Percentiles rank a stretch among this genome's conserved stretches.
These are phyloP conservation scores for Halotydeus destructor DNA, from an alignment of 1,140 invertebrate species.

Conservation along the genomic window DNA sequence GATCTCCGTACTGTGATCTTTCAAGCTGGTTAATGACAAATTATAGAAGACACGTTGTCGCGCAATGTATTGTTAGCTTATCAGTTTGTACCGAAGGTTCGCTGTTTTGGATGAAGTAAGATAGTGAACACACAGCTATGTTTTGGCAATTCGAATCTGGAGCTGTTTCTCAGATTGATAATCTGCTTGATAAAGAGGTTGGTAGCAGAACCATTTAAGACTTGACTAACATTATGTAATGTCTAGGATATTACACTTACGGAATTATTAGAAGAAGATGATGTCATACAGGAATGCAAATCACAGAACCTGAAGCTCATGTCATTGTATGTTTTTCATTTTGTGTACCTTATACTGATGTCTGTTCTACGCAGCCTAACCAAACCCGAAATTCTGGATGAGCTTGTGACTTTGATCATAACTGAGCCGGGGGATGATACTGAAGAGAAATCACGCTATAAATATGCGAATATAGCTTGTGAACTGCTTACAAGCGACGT, in stretches of 20 bases:
- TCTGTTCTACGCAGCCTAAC: constrained; percentile 43
- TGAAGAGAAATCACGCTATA: constrained; percentile 56
- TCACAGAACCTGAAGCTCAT: constrained; percentile 71
- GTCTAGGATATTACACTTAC: constrained; percentile 67
- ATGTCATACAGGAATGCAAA: constrained; percentile 86
- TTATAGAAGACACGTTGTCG: too few relatives aligned
- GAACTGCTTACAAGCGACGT: constrained; percentile 79
- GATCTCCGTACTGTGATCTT: too few relatives aligned
- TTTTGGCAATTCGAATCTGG: constrained; percentile 56
- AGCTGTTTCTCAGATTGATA: constrained; percentile 46
- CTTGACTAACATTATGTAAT: too few relatives aligned
- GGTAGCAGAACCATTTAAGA: too few relatives aligned
- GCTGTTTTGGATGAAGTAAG: too few relatives aligned
- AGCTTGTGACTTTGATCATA: constrained; percentile 64
- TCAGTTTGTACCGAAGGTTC: too few relatives aligned
- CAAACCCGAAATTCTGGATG: constrained; percentile 54
- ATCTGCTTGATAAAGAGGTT: constrained; percentile 49
- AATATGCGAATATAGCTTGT: constrained; percentile 65
- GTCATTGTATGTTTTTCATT: constrained; percentile 56
- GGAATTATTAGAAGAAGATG: constrained; percentile 77
- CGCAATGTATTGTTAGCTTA: too few relatives aligned
- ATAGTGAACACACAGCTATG: too few relatives aligned
- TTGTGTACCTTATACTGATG: constrained; percentile 2
- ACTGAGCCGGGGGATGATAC: constrained; percentile 44
- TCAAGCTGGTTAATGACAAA: too few relatives aligned